These are phyloP conservation scores for Malacosoma neustria DNA, from an alignment of 2,888 invertebrate genomes.

Conservation along the genomic window DNA sequence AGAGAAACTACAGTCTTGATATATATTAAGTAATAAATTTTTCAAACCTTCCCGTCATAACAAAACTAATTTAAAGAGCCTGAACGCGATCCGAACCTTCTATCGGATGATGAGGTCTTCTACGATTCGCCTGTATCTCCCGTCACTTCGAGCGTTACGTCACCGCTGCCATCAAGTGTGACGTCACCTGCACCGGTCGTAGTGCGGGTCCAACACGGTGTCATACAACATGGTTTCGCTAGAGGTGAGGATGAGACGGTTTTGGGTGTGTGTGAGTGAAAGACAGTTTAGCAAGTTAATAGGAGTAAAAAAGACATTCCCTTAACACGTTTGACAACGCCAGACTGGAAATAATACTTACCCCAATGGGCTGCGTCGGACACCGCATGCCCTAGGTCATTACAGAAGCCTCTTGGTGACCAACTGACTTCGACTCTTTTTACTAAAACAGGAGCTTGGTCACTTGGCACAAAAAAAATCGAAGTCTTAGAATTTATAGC, in stretches of 20 bases:
- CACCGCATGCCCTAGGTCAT: no score
- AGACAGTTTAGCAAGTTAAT: not conserved
- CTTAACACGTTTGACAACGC: not conserved
- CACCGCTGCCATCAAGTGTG: constrained; percentile 17
- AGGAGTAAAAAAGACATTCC: not conserved
- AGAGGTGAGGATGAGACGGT: constrained; percentile 27
- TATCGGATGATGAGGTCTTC: constrained; percentile 62
- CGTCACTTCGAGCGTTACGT: constrained; percentile 31
- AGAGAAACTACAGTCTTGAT: no score
- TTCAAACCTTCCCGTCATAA: no score
- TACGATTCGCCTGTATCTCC: constrained; percentile 40
- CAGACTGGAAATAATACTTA: no score
- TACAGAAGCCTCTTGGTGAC: no score
- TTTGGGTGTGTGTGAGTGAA: not conserved
- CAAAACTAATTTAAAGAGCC: constrained; percentile 6
- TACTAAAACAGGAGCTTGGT: no score
- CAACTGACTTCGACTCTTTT: no score
- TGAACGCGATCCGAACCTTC: constrained; percentile 34
- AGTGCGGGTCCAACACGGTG: constrained; percentile 21
- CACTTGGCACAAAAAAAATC: no score
- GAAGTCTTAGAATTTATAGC: no score
- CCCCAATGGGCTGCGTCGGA: no score
- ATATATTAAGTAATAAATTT: no score
- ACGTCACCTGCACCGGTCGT: constrained; percentile 14
- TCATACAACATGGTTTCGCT: constrained; percentile 26